phyloP scores from a whole-genome alignment of 2,888 invertebrate genomes.

The Sepiola atlantica region DNA sequence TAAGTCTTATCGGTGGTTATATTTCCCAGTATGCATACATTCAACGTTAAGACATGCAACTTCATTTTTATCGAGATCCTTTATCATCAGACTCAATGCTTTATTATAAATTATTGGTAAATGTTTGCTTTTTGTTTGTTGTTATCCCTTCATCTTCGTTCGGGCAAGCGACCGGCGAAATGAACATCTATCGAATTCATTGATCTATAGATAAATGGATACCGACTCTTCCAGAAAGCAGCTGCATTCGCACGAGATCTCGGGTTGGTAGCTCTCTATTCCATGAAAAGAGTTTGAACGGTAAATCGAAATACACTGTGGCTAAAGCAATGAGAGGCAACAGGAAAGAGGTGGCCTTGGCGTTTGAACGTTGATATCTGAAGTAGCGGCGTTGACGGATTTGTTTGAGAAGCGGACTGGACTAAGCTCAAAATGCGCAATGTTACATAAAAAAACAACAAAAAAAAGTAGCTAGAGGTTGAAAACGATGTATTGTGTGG shows the following conservation, averaged over 20 bases:
- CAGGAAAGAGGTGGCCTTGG: not conserved
- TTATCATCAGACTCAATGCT: not conserved
- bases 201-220: not conserved
- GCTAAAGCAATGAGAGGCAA: not conserved
- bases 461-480: not conserved
- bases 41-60: not conserved
- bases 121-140: no score
- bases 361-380: not conserved
- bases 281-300: not conserved
- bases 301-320: not conserved
- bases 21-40: not conserved
- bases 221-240: not conserved
- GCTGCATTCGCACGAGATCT: not conserved
- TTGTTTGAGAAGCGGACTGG: not conserved
- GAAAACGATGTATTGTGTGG: not conserved
- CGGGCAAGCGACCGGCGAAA: not conserved
- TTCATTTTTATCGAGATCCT: not conserved
- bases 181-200: conserved; percentile 4
- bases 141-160: not conserved
- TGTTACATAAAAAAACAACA: not conserved
- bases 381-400: not conserved
- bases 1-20: not conserved
- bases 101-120: not conserved
- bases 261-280: not conserved
- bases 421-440: not conserved